These are phyloP conservation scores for Globia sparganii DNA, from an alignment of 2,888 invertebrate species.

Conservation along the genomic window DNA sequence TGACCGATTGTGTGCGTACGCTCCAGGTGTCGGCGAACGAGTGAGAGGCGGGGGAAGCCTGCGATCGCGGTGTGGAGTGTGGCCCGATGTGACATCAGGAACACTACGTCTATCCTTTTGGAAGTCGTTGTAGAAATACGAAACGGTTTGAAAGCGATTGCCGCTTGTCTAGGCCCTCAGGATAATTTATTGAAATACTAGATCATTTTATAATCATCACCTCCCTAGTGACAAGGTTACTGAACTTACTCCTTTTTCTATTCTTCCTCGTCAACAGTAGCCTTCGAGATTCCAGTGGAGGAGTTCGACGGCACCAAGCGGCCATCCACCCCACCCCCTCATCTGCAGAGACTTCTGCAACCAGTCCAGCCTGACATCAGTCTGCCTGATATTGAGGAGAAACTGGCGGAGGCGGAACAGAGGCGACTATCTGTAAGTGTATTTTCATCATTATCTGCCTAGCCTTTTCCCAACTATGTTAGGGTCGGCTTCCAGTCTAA, in stretches of 20 bases:
- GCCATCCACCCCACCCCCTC: constrained; percentile 92
- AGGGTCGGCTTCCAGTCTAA: too few relatives aligned
- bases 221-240: background rate
- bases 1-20: too few relatives aligned
- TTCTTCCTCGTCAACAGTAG: constrained; percentile 86
- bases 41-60: too few relatives aligned
- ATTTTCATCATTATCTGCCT: too few relatives aligned
- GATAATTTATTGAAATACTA: too few relatives aligned
- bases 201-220: too few relatives aligned
- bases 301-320: constrained; percentile 84
- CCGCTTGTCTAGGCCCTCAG: too few relatives aligned
- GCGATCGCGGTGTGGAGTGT: too few relatives aligned
- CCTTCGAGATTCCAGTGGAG: constrained; percentile 91
- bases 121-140: background rate
- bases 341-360: constrained; percentile 92
- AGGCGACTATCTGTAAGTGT: constrained; percentile 90
- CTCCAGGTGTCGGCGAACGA: too few relatives aligned
- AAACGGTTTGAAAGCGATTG: background rate
- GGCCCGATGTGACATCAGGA: too few relatives aligned
- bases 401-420: constrained; percentile 93
- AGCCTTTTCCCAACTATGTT: too few relatives aligned
- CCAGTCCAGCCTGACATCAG: constrained; percentile 90
- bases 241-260: background rate
- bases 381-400: constrained; percentile 92
- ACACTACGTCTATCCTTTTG: background rate